phyloP scores from a whole-genome alignment of 2,113 vertebrate species.

The Anthoscopus minutus region DNA sequence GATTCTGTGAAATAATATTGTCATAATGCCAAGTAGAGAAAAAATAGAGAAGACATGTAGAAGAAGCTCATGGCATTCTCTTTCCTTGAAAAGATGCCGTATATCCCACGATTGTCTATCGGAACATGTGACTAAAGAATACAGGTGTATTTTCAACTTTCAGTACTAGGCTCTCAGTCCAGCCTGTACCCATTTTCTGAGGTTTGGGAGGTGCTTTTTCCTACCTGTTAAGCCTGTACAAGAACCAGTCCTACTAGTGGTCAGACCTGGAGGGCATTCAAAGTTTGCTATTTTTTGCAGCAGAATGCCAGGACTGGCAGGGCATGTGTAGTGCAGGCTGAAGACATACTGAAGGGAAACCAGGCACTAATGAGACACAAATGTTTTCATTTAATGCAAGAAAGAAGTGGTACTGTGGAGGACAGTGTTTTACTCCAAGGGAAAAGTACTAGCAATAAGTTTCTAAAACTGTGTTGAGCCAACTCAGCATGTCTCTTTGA shows the following conservation, averaged over 20 bases:
- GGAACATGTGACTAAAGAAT: background rate
- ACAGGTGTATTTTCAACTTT: background rate
- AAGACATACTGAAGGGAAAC: background rate
- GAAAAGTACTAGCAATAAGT: background rate
- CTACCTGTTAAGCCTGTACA: background rate
- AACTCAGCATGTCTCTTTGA: background rate
- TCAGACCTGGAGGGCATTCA: background rate
- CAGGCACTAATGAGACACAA: background rate
- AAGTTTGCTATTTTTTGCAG: background rate
- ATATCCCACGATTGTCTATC: background rate
- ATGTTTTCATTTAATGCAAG: background rate
- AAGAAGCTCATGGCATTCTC: background rate
- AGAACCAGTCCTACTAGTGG: background rate
- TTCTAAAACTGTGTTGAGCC: background rate
- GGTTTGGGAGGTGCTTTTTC: background rate
- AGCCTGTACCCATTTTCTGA: background rate
- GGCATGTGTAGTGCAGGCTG: rapidly evolving
- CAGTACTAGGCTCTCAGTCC: background rate
- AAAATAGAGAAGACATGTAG: background rate
- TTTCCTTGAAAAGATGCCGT: background rate
- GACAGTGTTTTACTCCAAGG: background rate
- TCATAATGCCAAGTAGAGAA: background rate
- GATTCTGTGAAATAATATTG: background rate
- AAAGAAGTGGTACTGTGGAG: background rate
- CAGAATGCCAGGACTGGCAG: background rate